Evolutionary conservation across 2,113 vertebrate species (phyloP), one percentile per base, ranked within the genome.

Genomic region (Lucifuga dentata): DNA sequence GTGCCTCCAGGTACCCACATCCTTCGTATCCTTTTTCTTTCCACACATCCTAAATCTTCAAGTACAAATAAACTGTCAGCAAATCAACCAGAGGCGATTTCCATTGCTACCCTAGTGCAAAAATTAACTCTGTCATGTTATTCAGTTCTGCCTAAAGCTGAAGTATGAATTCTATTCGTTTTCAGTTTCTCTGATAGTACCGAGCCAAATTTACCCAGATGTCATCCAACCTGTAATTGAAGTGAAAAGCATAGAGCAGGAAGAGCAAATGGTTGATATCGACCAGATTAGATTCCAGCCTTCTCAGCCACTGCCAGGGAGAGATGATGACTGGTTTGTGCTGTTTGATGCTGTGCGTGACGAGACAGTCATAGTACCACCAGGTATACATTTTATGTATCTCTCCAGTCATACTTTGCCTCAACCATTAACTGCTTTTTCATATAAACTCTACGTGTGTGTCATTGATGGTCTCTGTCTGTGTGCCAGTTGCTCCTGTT

Each of bases 261-360:
- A 40, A 44, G 11, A 35, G 13, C 43, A 33, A 19, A 44, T 44
- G 53, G 35, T 59, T 49, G 60, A 58, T 12, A 5, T 36, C 55
- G 43, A 64, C 5, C 83, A 64, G 58, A 63, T 72, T 44, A 82
- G 20, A 38, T 51, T 23, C 5, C 78, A 52, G 51, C 70, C 56
- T 20, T 49, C 63, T 2, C 63, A 58, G 64, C 63, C 46, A 4
- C 36, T 51, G 35, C 29, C 62, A 51, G 40, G 72, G 35, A 73
- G 53, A 76, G 81, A 88, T 0, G 87, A 90, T 46, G 80, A 78
- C 76, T 90, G 81, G 88, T 82, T 78, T 83, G 48, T 45, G 41
- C 29, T 58, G 68, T 78, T 83, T 50, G 84, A 68, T 39, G 46
- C 17, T 33, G 4, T 57, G 32, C 48, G 26, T 44, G 59, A 80